Base-by-base conservation (phyloP, 2,113 vertebrate species). In the Nycticebus coucang region DNA sequence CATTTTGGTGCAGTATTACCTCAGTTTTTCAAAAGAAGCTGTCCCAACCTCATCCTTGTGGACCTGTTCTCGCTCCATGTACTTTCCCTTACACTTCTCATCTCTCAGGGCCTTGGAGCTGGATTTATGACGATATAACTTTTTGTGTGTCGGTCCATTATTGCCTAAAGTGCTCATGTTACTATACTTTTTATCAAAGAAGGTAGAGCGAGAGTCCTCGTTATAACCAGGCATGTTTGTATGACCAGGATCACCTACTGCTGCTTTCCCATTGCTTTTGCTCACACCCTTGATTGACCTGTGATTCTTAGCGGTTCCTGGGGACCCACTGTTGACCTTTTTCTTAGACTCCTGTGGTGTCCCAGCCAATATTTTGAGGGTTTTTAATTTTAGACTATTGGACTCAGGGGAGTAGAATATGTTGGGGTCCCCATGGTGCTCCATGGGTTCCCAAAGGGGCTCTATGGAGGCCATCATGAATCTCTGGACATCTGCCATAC, bases 391-490 rank as follows among this genome's bases (percentile, higher is more conserved):
- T 97, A 99, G 99, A 98, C 99, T 99, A 97, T 99, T 99, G 89
- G 99, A 99, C 94, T 99, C 99, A 0, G 99, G 98, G 28, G 99
- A 99, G 84, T 99, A 99, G 97, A 99, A 99, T 95, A 99, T 98
- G 96, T 99, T 99, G 71, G 99, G 98, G 41, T 98, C 98, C 1
- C 98, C 98, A 96, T 98, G 98, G 89, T 98, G 98, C 64, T 98
- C 86, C 83, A 99, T 98, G 0, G 99, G 99, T 77, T 99, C 99
- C 99, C 99, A 99, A 96, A 99, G 98, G 78, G 99, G 99, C 98
- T 99, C 99, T 45, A 99, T 99, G 94, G 99, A 99, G 95, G 99
- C 99, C 99, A 99, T 99, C 99, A 99, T 99, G 91, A 99, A 99
- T 98, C 99, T 99, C 98, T 99, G 99, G 80, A 99, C 99, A 60